phyloP scores from a whole-genome alignment of 2,888 invertebrate species.

The Bruchidius siliquastri region DNA sequence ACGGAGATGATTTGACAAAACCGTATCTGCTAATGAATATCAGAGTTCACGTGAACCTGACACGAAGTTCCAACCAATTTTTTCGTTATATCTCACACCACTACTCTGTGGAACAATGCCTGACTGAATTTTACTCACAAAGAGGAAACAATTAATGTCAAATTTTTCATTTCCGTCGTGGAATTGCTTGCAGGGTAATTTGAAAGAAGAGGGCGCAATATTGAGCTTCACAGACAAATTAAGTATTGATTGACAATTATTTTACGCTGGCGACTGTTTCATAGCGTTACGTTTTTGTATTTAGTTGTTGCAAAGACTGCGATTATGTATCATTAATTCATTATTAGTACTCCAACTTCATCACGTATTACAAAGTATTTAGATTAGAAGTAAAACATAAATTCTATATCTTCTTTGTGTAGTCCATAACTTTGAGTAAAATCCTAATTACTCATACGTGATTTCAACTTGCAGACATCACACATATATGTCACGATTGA shows the following conservation, averaged over 20 bases:
- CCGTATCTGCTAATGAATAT: not conserved
- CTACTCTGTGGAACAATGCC: not conserved
- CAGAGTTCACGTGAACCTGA: not conserved
- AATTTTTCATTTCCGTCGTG: not conserved
- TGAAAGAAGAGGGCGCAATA: not conserved
- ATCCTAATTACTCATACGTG: no score
- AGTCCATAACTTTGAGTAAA: no score
- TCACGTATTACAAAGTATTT: no score
- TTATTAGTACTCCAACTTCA: no score
- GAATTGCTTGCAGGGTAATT: not conserved
- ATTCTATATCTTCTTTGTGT: no score
- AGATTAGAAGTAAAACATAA: no score
- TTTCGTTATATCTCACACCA: not conserved
- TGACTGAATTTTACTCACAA: not conserved
- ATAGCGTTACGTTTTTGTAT: no score
- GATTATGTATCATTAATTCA: no score
- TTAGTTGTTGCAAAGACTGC: not conserved
- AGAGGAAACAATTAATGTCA: not conserved
- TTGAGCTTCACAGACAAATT: not conserved
- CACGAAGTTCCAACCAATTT: not conserved
- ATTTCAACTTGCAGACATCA: no score
- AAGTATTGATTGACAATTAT: not conserved
- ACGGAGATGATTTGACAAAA: no score
- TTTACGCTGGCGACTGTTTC: not conserved
- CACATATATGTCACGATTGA: no score